phyloP scores from a whole-genome alignment of 1,140 invertebrate genomes.

The Adelges cooleyi region DNA sequence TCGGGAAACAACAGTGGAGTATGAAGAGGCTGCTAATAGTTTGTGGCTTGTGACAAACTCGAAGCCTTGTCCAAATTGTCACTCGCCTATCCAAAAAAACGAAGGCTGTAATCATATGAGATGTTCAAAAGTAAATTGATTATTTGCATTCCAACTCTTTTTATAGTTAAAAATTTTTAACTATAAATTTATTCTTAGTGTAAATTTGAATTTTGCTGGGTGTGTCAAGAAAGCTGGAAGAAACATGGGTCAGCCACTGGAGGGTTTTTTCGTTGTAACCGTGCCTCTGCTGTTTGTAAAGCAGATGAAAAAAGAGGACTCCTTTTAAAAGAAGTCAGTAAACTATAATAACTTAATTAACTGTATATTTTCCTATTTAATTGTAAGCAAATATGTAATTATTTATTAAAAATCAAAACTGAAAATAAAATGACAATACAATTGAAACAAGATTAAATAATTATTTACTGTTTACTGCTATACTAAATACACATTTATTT shows the following conservation, averaged over 20 bases:
- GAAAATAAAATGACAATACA: no score
- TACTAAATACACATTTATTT: no score
- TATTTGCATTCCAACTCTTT: not conserved
- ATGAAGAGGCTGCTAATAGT: constrained; percentile 56
- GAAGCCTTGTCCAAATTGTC: constrained; percentile 61
- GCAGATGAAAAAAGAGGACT: constrained; percentile 51
- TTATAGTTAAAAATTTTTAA: not conserved
- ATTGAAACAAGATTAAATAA: no score
- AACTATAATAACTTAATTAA: not conserved
- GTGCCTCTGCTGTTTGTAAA: constrained; percentile 54
- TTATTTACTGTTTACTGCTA: no score
- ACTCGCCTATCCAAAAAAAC: constrained; percentile 63
- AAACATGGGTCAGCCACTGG: constrained; percentile 59
- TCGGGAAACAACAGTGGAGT: constrained; percentile 44
- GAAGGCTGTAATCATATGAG: constrained; percentile 71
- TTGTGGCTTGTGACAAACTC: constrained; percentile 63
- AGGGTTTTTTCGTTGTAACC: constrained; percentile 61
- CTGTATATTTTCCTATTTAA: not conserved
- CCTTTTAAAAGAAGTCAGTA: constrained; percentile 44
- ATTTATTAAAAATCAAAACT: no score
- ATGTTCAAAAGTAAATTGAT: constrained; percentile 50
- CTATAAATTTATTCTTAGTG: constrained; percentile 42
- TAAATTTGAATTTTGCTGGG: constrained; percentile 67
- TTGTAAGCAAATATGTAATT: not conserved
- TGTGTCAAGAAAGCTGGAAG: constrained; percentile 64